Evolutionary conservation across 2,113 vertebrate genomes (phyloP).

Genomic region (Vimba vimba): DNA sequence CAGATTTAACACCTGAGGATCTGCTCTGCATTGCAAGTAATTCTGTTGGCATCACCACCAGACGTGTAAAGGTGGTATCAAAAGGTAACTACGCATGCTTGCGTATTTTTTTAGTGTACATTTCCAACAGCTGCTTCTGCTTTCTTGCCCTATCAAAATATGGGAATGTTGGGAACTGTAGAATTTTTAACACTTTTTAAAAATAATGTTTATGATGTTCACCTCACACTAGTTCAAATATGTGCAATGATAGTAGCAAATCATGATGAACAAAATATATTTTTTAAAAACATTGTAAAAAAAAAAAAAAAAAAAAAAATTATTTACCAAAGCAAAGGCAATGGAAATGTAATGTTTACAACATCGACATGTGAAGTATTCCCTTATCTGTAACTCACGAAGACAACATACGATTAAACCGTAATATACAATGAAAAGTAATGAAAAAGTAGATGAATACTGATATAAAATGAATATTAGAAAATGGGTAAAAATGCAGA

Average conservation of each 20-base stretch:
- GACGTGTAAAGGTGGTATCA: conserved; percentile 65
- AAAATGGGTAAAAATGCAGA: too few species aligned
- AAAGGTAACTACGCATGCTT: conserved; percentile 64
- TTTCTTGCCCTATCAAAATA: background rate
- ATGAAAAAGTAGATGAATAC: too few species aligned
- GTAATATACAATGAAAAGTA: too few species aligned
- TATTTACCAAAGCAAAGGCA: too few species aligned
- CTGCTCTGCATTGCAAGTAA: conserved; percentile 67
- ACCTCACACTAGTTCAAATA: background rate
- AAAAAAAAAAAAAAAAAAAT: too few species aligned
- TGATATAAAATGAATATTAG: too few species aligned
- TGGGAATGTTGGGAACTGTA: background rate
- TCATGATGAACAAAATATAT: background rate
- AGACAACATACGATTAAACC: too few species aligned
- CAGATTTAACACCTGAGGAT: conserved; percentile 20
- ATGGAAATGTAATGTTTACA: too few species aligned
- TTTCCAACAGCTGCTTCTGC: background rate
- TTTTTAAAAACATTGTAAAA: too few species aligned
- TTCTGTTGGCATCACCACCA: background rate
- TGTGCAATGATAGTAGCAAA: background rate
- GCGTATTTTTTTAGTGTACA: background rate
- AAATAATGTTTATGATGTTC: background rate
- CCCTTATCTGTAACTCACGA: too few species aligned
- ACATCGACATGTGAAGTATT: too few species aligned
- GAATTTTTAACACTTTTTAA: background rate